Evolutionary conservation across 2,113 vertebrate species (phyloP).

Genomic region (Poeciliopsis retropinna): DNA sequence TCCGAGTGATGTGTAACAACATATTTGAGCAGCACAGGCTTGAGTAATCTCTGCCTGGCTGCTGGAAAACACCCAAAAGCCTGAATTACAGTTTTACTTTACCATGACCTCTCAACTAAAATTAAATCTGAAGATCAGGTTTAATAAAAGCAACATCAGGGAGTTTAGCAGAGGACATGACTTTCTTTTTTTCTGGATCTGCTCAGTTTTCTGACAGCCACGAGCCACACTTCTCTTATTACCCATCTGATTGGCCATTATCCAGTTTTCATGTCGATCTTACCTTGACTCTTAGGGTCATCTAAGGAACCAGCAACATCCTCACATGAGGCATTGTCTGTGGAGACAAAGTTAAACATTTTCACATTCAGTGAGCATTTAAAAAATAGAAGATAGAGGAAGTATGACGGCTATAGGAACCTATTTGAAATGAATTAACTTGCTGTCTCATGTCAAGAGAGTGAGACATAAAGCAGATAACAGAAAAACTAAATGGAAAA

Average conservation of each 20-base stretch:
- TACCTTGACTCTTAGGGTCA: constrained; percentile 92
- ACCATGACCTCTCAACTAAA: constrained; percentile 20
- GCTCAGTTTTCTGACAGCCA: neutral
- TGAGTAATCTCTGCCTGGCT: constrained; percentile 36
- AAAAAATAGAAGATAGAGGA: neutral
- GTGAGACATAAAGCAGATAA: too few relatives aligned
- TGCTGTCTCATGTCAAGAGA: too few relatives aligned
- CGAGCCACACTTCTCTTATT: neutral
- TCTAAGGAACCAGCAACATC: constrained; percentile 88
- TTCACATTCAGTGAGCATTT: neutral
- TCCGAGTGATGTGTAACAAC: constrained; percentile 22
- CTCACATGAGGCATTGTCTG: constrained; percentile 91
- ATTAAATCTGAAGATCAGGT: constrained; percentile 32
- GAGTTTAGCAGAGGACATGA: constrained; percentile 34
- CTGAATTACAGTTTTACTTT: constrained; percentile 57
- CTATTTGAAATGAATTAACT: neutral
- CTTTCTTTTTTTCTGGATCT: constrained; percentile 22
- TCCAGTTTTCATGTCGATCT: constrained; percentile 23
- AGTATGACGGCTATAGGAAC: neutral
- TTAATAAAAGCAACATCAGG: constrained; percentile 41
- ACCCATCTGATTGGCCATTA: neutral
- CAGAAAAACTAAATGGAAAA: too few relatives aligned
- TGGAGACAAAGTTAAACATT: neutral
- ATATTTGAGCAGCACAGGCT: constrained; percentile 27
- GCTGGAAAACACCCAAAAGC: constrained; percentile 47